Conservation (phyloP, 2,797 vertebrate genomes). For the Microctenopoma stevenorrisi region DNA sequence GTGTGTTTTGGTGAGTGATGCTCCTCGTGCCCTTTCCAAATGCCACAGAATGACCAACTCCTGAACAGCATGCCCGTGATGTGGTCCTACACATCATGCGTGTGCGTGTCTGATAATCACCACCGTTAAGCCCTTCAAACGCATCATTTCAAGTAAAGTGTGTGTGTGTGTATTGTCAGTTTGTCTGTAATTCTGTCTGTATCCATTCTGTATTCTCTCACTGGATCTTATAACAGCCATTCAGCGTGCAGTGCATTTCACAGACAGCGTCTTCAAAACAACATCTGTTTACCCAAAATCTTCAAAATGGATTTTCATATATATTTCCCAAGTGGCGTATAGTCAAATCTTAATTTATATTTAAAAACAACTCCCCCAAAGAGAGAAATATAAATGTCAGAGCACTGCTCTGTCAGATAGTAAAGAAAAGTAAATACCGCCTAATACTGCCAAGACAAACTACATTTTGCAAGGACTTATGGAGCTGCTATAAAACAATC, state of each 20-base stretch:
- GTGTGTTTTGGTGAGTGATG: constrained; percentile 53
- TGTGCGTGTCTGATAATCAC: constrained; percentile 53
- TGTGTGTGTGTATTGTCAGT: constrained; percentile 11
- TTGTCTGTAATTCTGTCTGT: constrained; percentile 24
- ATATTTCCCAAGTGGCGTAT: constrained; percentile 34
- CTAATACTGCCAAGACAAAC: constrained; percentile 5
- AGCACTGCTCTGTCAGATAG: constrained; percentile 17
- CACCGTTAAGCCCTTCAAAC: constrained; percentile 61
- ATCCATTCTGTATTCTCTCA: constrained; percentile 52
- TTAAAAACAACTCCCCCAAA: constrained; percentile 38
- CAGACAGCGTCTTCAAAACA: constrained; percentile 60
- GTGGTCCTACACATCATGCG: constrained; percentile 52
- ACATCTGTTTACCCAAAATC: constrained; percentile 45
- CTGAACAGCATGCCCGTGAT: constrained; percentile 63
- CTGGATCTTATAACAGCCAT: constrained; percentile 55
- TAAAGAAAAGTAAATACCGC: constrained; percentile 23
- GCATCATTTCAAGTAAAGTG: constrained; percentile 39
- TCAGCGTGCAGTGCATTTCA: constrained; percentile 34
- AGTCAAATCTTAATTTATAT: constrained; percentile 44
- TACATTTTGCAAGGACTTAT: constrained; percentile 10
- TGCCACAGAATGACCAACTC: constrained; percentile 78
- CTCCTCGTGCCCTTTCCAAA: constrained; percentile 78
- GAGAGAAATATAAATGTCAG: constrained; percentile 38
- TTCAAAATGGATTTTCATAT: constrained; percentile 38
- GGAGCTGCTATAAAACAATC: constrained; percentile 33